Percentiles rank a stretch among this genome's conserved stretches.
Evolutionary conservation across 1,140 invertebrate species (phyloP).

Genomic region (Maniola jurtina): DNA sequence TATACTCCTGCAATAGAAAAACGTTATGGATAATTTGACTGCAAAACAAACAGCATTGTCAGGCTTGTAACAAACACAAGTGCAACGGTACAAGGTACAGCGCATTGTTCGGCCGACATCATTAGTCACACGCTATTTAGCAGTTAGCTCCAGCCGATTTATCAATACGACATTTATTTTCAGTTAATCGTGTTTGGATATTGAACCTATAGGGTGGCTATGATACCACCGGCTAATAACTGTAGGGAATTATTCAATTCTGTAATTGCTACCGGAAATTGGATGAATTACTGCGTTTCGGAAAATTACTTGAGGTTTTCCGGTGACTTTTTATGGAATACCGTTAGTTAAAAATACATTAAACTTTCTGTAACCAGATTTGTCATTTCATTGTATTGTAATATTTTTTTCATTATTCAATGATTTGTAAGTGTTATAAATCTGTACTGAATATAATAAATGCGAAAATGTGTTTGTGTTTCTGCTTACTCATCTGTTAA

Average conservation of each 20-base stretch:
- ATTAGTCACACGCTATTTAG: conserved; percentile 74
- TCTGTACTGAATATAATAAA: too few relatives aligned
- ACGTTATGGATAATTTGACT: neutral
- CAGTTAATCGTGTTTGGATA: conserved; percentile 69
- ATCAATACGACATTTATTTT: conserved; percentile 73
- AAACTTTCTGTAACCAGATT: too few relatives aligned
- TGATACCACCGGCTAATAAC: conserved; percentile 16
- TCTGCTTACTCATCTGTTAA: too few relatives aligned
- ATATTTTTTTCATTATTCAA: too few relatives aligned
- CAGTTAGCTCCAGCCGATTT: conserved; percentile 64
- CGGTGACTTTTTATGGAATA: neutral
- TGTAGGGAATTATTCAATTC: conserved; percentile 27
- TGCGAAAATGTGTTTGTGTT: too few relatives aligned
- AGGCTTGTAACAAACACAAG: conserved; percentile 24
- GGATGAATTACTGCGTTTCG: neutral
- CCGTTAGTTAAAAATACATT: too few relatives aligned
- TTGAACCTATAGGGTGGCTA: conserved; percentile 42
- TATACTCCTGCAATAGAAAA: neutral
- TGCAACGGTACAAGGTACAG: conserved; percentile 31
- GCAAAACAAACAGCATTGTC: conserved; percentile 3
- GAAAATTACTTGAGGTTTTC: neutral
- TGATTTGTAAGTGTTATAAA: too few relatives aligned
- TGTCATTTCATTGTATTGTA: too few relatives aligned
- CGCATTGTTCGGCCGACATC: conserved; percentile 30
- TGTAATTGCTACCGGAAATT: conserved; percentile 17